Evolutionary conservation across 2,888 invertebrate species (phyloP).

Genomic region (Laothoe populi): DNA sequence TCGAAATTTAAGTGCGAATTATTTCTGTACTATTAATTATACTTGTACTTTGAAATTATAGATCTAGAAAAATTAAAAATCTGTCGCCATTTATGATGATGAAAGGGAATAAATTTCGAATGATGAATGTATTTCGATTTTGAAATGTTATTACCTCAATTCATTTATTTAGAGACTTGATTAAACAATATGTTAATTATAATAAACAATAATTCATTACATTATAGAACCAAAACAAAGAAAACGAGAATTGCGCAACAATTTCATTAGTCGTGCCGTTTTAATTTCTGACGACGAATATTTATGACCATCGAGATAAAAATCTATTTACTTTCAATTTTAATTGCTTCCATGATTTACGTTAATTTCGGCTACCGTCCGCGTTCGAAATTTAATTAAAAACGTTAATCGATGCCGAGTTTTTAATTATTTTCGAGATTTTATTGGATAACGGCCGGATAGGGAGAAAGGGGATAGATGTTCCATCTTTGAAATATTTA

Average conservation of each 20-base stretch:
- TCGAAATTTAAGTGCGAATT: too few species aligned
- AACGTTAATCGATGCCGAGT: slow-evolving; percentile 35
- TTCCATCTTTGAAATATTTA: background rate
- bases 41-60: too few species aligned
- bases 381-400: slow-evolving; percentile 32
- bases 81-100: too few species aligned
- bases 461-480: background rate
- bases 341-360: slow-evolving; percentile 33
- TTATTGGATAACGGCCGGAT: background rate
- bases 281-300: slow-evolving; percentile 24
- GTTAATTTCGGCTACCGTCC: slow-evolving; percentile 32
- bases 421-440: slow-evolving; percentile 12
- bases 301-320: slow-evolving; percentile 24
- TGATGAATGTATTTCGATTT: too few species aligned
- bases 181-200: background rate
- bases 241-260: slow-evolving; percentile 6
- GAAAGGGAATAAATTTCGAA: too few species aligned
- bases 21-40: too few species aligned
- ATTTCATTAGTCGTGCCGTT: slow-evolving; percentile 16
- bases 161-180: too few species aligned
- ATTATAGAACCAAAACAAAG: too few species aligned
- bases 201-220: background rate
- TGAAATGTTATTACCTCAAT: too few species aligned
- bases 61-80: too few species aligned
- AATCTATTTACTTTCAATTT: slow-evolving; percentile 30